Percentiles rank a stretch among this genome's conserved stretches.
phyloP scores from a whole-genome alignment of 2,797 vertebrate genomes.

The Myotis planiceps region DNA sequence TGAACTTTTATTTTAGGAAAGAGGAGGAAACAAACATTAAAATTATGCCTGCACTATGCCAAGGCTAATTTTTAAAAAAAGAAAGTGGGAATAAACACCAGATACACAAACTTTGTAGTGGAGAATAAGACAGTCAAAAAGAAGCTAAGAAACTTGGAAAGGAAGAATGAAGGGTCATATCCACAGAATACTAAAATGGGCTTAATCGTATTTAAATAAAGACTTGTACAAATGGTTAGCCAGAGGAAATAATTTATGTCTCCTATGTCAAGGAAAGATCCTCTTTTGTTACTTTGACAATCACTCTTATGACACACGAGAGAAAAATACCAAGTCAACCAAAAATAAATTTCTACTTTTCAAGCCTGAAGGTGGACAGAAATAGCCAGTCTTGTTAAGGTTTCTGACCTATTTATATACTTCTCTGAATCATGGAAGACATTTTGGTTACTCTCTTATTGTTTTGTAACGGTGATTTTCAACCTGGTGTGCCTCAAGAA shows the following conservation, averaged over 20 bases:
- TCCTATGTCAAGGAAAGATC: not conserved
- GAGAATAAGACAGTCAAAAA: not conserved
- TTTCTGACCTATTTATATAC: constrained; percentile 7
- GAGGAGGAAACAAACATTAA: not conserved
- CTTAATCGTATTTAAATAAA: not conserved
- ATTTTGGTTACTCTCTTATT: constrained; percentile 21
- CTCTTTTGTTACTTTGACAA: constrained; percentile 23
- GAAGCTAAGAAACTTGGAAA: constrained; percentile 6
- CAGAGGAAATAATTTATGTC: not conserved
- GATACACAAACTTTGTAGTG: not conserved
- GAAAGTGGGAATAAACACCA: not conserved
- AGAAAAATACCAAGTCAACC: constrained; percentile 3
- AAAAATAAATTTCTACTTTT: constrained; percentile 32
- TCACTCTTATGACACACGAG: not conserved
- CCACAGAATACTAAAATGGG: not conserved
- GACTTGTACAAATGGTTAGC: not conserved
- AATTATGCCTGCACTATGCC: not conserved
- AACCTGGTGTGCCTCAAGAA: not conserved
- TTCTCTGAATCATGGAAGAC: not conserved
- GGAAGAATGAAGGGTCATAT: not conserved
- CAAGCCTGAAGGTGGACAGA: not conserved
- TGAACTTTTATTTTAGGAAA: constrained; percentile 32
- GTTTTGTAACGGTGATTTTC: not conserved
- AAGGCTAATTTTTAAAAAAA: not conserved
- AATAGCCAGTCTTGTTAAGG: not conserved